These are phyloP conservation scores for Spatulosminthurus flaviceps DNA, from an alignment of 2,888 invertebrate species.

Conservation along the genomic window DNA sequence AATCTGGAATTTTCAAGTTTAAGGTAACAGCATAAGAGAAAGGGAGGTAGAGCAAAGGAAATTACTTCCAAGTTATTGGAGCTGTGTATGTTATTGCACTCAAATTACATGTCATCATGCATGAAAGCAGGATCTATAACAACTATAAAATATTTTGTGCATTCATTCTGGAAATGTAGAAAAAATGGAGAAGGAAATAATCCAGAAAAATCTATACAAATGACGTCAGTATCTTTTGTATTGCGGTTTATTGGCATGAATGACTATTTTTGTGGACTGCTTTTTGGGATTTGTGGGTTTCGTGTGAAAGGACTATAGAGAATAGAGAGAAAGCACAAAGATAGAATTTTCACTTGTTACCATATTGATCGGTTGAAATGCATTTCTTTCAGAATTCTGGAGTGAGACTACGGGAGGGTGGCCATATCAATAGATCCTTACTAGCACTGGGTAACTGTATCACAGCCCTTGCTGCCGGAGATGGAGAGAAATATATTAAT, in stretches of 20 bases:
- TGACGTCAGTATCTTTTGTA: not conserved
- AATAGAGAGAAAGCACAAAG: too few species aligned
- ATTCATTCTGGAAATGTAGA: too few species aligned
- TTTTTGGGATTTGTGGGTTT: too few species aligned
- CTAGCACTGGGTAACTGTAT: constrained; percentile 95
- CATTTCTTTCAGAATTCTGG: constrained; percentile 75
- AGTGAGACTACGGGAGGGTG: constrained; percentile 88
- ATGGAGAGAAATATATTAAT: constrained; percentile 84
- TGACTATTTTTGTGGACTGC: too few species aligned
- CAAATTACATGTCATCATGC: too few species aligned
- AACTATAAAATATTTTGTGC: not conserved
- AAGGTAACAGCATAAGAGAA: too few species aligned
- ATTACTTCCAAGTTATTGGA: too few species aligned
- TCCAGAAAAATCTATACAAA: not conserved
- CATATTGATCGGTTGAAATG: not conserved
- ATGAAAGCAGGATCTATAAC: too few species aligned
- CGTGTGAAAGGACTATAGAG: not conserved
- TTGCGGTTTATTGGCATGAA: not conserved
- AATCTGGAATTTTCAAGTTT: too few species aligned
- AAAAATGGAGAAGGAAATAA: not conserved
- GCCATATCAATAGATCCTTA: constrained; percentile 92
- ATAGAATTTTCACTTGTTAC: not conserved
- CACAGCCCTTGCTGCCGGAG: constrained; percentile 84
- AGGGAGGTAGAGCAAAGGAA: too few species aligned
- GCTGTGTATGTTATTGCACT: too few species aligned